Evolutionary conservation across 2,888 invertebrate genomes (phyloP), one percentile per base, ranked within the genome.

Genomic region (Philopedon plagiatum): DNA sequence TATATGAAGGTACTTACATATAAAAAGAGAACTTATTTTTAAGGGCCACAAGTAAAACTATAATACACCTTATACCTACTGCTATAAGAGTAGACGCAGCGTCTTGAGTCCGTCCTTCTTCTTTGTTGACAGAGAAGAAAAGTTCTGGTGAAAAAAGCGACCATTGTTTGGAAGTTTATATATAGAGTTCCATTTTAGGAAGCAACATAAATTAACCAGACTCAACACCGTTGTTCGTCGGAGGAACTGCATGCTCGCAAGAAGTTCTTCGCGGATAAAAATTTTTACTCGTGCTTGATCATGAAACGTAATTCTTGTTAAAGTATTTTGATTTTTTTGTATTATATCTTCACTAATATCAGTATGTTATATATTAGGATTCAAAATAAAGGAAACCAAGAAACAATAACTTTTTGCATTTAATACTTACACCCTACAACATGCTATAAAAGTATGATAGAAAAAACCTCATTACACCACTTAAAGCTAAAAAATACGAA

Each of bases 121-220:
- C 60, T 70, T 65, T 23, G 56, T 54, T 73, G 69, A 70, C 69
- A 73, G 61, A 73, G 65, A 70, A 66, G 69, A 73, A 67, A 63
- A 68, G 63, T 61, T 69, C 64, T 65, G 44, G 69, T 54, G 51
- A 70, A 73, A 73, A 73, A 73, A 73, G 61, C 64, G 70, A 67
- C 74, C 68, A 74, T 71, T 71, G 74, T 71, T 65, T 65, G 66
- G 70, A 62, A 74, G 70, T 70, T 71, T 72, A 70, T 73, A 73
- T 70, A 73, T 69, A 58, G 60, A 67, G 73, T 80, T 78, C 83
- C 82, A 81, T 83, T 82, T 83, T 82, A 83, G 83, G 82, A 81
- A 77, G 77, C 80, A 79, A 82, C 81, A 83, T 83, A 82, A 83
- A 83, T 83, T 83, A 83, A 82, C 81, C 79, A 76, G 78, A 77